Base-by-base conservation (phyloP, 2,888 invertebrate species). In the Drosophila demipolita region DNA sequence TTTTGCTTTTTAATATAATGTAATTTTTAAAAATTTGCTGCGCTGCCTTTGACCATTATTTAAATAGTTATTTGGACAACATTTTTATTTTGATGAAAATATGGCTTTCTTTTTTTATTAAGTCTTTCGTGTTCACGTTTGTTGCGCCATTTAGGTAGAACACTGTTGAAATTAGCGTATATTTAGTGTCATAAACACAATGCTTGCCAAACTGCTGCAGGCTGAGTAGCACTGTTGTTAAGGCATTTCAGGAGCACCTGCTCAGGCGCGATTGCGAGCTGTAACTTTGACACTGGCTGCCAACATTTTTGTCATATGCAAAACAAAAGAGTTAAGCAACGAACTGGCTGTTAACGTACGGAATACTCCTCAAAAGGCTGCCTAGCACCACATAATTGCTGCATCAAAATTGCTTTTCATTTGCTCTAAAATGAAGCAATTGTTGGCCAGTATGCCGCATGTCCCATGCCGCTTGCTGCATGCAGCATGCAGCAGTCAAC, bases 341-440 rank as follows among this genome's bases (percentile, higher is more conserved):
- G 55, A 89, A 79, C 87, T 80, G 63, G 69, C 26, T 52, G 49
- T 23, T 48, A 26, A 29, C 57, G 15, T 26, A 35, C 26, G 48
- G 59, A 59, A 55, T 32, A 49, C 71, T 63, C 33, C 45, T 53
- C 36, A 62, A 15, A 38, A 53, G 38, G 32, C 40, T 54, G 58
- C 54, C 64, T 54, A 52, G 53, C 65, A 60, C 71, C 29, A 77
- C 64, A 78, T 83, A 85, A 89, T 89, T 89, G 79, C 70, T 73
- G 74, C 82, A 84, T 79, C 79, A 73, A 84, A 85, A 87, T 87
- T 89, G 77, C 89, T 81, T 87, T 87, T 83, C 82, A 89, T 89
- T 89, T 81, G 89, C 80, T 82, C 73, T 64, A 75, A 89, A 87
- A 87, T 87, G 73, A 87, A 89, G 86, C 80, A 89, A 87, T 87